These are phyloP conservation scores for Borostomias antarcticus DNA, from an alignment of 2,797 vertebrate genomes.

Conservation along the genomic window DNA sequence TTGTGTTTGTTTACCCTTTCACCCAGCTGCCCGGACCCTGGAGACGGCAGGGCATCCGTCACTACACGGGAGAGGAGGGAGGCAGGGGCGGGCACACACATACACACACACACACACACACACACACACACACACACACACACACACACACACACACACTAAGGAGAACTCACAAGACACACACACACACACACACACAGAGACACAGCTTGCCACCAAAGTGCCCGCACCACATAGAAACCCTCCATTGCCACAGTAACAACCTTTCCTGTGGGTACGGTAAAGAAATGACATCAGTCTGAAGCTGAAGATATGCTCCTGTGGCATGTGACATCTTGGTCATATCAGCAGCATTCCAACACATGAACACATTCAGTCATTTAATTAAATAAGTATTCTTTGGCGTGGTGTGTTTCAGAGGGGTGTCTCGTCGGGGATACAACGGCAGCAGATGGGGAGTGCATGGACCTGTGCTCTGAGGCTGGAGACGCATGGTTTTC, in stretches of 20 bases:
- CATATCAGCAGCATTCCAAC: background rate
- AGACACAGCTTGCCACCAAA: too few relatives aligned
- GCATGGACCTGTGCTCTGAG: background rate
- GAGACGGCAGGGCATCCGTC: conserved; percentile 77
- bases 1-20: conserved; percentile 97
- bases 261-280: too few relatives aligned
- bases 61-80: conserved; percentile 69
- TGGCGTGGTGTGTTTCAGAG: background rate
- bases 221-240: too few relatives aligned
- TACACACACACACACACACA: too few relatives aligned
- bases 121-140: too few relatives aligned
- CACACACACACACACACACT: too few relatives aligned
- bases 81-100: too few relatives aligned
- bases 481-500: background rate
- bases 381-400: too few relatives aligned
- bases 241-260: too few relatives aligned
- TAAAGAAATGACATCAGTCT: background rate
- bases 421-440: background rate
- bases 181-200: too few relatives aligned
- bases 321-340: background rate
- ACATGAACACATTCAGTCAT: too few relatives aligned
- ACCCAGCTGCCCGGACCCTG: conserved; percentile 87
- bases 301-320: background rate
- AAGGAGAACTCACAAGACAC: too few relatives aligned
- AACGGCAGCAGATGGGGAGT: background rate